Evolutionary conservation across 2,113 vertebrate species (phyloP).

Genomic region (Oryzias javanicus): DNA sequence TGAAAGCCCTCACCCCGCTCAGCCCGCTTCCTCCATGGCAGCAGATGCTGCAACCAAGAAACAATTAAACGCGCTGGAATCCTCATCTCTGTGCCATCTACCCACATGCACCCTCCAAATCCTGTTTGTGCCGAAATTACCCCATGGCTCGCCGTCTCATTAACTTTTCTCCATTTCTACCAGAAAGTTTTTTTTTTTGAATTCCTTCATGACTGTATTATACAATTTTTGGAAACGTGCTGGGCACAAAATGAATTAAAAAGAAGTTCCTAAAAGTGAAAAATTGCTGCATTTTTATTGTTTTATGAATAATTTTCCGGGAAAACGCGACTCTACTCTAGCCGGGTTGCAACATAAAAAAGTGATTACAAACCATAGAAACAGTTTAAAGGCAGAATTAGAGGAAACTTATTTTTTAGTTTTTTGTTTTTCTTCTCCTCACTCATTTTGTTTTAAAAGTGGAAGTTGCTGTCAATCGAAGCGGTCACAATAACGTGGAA

Average conservation of each 20-base stretch:
- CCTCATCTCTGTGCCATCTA: constrained; percentile 32
- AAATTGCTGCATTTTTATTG: constrained; percentile 35
- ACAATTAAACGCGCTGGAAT: constrained; percentile 59
- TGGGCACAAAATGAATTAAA: constrained; percentile 1
- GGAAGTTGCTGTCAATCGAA: constrained; percentile 77
- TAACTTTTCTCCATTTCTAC: constrained; percentile 12
- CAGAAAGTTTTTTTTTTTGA: constrained; percentile 1
- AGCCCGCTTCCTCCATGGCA: constrained; percentile 28
- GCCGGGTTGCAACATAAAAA: constrained; percentile 39
- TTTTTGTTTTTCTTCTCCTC: constrained; percentile 27
- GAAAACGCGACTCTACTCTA: constrained; percentile 34
- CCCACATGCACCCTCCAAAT: constrained; percentile 48
- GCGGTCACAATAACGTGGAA: constrained; percentile 75
- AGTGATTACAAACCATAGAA: constrained; percentile 59
- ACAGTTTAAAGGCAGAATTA: constrained; percentile 59
- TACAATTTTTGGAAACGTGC: constrained; percentile 7
- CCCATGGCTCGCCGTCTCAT: constrained; percentile 19
- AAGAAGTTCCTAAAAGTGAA: constrained; percentile 27
- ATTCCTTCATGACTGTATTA: neutral
- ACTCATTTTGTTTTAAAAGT: constrained; percentile 64
- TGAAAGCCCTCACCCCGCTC: constrained; percentile 16
- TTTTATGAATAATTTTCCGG: constrained; percentile 54
- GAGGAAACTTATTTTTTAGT: too few relatives aligned
- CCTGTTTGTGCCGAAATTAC: constrained; percentile 50
- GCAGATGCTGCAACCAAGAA: constrained; percentile 67